These are phyloP conservation scores for Peromyscus eremicus DNA, from an alignment of 2,797 vertebrate genomes.

Conservation along the genomic window DNA sequence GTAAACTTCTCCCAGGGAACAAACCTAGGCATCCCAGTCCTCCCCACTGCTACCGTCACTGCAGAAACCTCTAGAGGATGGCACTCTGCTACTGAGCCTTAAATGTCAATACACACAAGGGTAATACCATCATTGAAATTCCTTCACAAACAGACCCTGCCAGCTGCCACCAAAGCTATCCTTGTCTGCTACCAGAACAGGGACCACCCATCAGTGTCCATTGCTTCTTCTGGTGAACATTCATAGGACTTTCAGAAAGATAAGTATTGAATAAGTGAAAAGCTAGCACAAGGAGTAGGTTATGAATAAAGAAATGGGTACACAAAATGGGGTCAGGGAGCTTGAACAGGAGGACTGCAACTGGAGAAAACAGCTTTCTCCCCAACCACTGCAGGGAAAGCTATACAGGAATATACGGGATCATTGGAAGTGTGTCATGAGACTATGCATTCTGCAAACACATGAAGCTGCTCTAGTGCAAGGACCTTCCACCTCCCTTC, in stretches of 20 bases:
- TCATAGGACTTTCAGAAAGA: background rate
- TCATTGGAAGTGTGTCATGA: background rate
- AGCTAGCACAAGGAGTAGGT: background rate
- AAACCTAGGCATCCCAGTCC: background rate
- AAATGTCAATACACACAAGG: background rate
- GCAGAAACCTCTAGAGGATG: background rate
- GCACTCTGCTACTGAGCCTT: background rate
- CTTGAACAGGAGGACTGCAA: background rate
- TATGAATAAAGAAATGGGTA: background rate
- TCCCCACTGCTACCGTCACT: too few species aligned
- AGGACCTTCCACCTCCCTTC: background rate
- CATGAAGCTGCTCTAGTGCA: background rate
- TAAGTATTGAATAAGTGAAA: background rate
- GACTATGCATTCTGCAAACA: background rate
- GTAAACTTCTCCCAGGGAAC: background rate
- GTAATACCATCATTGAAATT: background rate
- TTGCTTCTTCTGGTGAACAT: background rate
- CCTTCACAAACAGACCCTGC: background rate
- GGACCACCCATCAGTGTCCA: background rate
- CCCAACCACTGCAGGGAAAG: too few species aligned
- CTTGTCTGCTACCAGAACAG: background rate
- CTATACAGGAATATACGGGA: rapidly evolving
- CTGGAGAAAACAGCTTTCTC: background rate
- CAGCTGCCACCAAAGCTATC: background rate
- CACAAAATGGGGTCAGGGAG: background rate